phyloP scores from a whole-genome alignment of 2,888 invertebrate species.

The Cetonia aurata region DNA sequence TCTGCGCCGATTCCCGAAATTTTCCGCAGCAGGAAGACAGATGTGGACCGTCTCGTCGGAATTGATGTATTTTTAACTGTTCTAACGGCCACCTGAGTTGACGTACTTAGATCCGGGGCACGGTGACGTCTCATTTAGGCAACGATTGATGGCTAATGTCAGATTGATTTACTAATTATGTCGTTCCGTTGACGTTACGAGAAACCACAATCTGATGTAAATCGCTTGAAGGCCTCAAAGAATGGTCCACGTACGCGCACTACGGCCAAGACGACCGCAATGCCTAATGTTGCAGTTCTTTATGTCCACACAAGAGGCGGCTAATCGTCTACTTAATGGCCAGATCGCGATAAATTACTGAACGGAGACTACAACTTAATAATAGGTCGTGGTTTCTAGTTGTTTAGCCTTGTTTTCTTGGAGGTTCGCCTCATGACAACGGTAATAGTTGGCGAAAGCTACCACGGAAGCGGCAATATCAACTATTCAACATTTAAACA shows the following conservation, averaged over 20 bases:
- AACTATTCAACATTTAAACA: too few relatives aligned
- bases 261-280: constrained; percentile 1
- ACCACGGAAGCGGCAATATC: too few relatives aligned
- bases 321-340: constrained; percentile 5
- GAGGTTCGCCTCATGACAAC: neutral
- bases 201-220: constrained; percentile 40
- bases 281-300: constrained; percentile 9
- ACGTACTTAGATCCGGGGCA: constrained; percentile 36
- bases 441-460: too few relatives aligned
- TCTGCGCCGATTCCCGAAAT: constrained; percentile 43
- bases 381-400: neutral
- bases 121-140: constrained; percentile 45
- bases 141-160: constrained; percentile 45
- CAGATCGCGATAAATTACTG: constrained; percentile 12
- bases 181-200: constrained; percentile 41
- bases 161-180: constrained; percentile 45
- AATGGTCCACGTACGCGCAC: neutral
- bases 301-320: constrained; percentile 1
- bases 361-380: neutral
- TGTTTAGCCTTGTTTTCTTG: neutral
- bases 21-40: constrained; percentile 37
- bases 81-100: constrained; percentile 44
- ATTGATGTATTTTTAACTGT: constrained; percentile 44
- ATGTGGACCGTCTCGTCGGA: constrained; percentile 23
- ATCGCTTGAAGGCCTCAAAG: constrained; percentile 2